Base-by-base conservation (phyloP, 2,888 invertebrate genomes). In the Acanthacorydalis orientalis region DNA sequence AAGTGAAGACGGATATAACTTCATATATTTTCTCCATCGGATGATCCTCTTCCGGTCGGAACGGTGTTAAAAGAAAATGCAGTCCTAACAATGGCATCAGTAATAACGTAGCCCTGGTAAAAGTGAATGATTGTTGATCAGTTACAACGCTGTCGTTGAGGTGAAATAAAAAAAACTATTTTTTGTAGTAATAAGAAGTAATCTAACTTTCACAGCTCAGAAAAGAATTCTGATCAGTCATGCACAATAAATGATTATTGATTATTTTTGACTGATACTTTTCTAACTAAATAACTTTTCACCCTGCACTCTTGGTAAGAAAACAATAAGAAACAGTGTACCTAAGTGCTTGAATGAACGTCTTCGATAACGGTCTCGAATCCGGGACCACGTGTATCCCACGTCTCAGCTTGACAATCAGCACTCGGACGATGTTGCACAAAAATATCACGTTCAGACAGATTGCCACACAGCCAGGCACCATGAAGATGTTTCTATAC, bases 61-160 rank as follows among this genome's bases (percentile, higher is more conserved):
- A 85, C 16, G 90, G 88, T 55, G 86, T 87, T 53, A 92, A 74
- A 58, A 93, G 74, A 64, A 88, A 93, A 68, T 93, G 91, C 47
- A 93, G 73, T 1, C 93, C 95, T 50, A 95, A 72, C 54, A 95
- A 72, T 31, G 95, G 95, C 50, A 93, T 87, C 59, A 95, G 73
- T 55, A 95, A 75, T 57, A 92, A 70, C 1, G 90, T 90, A 45
- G 90, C 95, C 56, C 86, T 79, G 58, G 39, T 63, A 65, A 53
- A 53, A 53, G n/a, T n/a, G n/a, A n/a, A n/a, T n/a, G n/a, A n/a
- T n/a, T n/a, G n/a, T n/a, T n/a, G n/a, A n/a, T n/a, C n/a, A n/a
- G n/a, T n/a, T n/a, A n/a, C n/a, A n/a, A n/a, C n/a, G n/a, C n/a
- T n/a, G n/a, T n/a, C n/a, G n/a, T n/a, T n/a, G n/a, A n/a, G n/a